Evolutionary conservation across 2,113 vertebrate species (phyloP).

Genomic region (Neolamprologus fasciatus): DNA sequence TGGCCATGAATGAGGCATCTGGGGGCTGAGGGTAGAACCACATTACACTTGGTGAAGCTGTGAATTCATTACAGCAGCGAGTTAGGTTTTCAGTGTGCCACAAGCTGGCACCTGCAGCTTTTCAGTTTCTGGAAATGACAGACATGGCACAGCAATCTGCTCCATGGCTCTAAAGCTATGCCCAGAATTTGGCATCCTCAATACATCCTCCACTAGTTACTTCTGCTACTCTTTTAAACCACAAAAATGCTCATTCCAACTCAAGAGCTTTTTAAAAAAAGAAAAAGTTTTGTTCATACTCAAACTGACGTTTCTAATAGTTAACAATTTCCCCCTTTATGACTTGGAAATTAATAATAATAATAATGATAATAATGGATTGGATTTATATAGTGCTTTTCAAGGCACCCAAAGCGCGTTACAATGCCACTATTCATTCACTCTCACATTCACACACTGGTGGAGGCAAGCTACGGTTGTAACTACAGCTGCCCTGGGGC

Average conservation of each 20-base stretch:
- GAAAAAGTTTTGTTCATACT: background rate
- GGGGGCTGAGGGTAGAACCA: background rate
- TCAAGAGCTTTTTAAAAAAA: background rate
- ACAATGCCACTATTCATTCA: too few species aligned
- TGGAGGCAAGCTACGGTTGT: too few species aligned
- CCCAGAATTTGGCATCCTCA: background rate
- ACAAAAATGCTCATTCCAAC: background rate
- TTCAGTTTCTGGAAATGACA: slow-evolving; percentile 9
- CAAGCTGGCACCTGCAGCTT: slow-evolving; percentile 56
- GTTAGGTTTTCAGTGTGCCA: background rate
- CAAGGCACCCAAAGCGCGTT: too few species aligned
- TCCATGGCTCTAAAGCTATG: background rate
- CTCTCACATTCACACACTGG: too few species aligned
- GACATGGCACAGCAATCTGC: slow-evolving; percentile 16
- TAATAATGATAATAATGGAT: too few species aligned
- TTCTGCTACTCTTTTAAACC: background rate
- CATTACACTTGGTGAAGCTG: background rate
- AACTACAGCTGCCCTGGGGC: too few species aligned
- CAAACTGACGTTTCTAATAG: background rate
- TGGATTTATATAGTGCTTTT: too few species aligned
- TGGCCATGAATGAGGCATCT: slow-evolving; percentile 38
- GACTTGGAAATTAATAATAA: background rate
- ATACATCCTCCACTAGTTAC: background rate
- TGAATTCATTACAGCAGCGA: background rate
- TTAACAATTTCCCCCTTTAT: background rate